Conservation (phyloP, 2,888 invertebrate genomes). For the Pterostichus niger region DNA sequence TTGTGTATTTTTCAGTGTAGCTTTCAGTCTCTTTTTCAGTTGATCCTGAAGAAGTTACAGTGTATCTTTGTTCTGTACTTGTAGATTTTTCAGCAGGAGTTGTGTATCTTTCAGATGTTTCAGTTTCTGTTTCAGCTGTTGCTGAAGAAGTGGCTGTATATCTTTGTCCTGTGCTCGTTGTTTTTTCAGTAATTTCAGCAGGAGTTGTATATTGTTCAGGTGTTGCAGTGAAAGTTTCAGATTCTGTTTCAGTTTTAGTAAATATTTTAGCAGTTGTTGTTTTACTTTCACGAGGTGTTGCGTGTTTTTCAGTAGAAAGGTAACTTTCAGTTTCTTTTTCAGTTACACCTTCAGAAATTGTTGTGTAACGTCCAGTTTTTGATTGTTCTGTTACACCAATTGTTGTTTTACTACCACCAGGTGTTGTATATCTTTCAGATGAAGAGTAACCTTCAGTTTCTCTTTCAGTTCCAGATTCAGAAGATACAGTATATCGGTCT, state of each 20-base stretch:
- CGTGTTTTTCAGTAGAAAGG: not conserved
- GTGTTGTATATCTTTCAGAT: constrained; percentile 1
- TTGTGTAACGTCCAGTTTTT: constrained; percentile 40
- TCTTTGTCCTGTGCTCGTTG: not conserved
- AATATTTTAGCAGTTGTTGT: not conserved
- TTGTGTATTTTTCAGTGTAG: constrained; percentile 36
- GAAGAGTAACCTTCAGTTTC: constrained; percentile 62
- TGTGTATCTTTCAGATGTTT: constrained; percentile 69
- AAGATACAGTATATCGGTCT: not conserved
- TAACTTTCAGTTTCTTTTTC: constrained; percentile 53
- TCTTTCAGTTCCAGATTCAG: constrained; percentile 20
- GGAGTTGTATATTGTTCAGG: constrained; percentile 69
- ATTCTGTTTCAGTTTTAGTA: constrained; percentile 29
- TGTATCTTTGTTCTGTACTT: not conserved
- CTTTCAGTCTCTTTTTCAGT: constrained; percentile 47
- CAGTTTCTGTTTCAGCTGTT: not conserved
- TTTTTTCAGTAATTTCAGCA: constrained; percentile 65
- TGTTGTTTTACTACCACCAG: constrained; percentile 32
- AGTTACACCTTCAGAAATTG: constrained; percentile 45
- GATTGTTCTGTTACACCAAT: too few relatives aligned
- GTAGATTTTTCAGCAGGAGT: constrained; percentile 68
- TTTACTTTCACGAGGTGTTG: too few relatives aligned
- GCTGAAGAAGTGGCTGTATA: constrained; percentile 26
- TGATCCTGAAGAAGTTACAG: constrained; percentile 21
- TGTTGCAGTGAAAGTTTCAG: not conserved